phyloP scores from a whole-genome alignment of 1,140 invertebrate genomes.

The Drosophila busckii region DNA sequence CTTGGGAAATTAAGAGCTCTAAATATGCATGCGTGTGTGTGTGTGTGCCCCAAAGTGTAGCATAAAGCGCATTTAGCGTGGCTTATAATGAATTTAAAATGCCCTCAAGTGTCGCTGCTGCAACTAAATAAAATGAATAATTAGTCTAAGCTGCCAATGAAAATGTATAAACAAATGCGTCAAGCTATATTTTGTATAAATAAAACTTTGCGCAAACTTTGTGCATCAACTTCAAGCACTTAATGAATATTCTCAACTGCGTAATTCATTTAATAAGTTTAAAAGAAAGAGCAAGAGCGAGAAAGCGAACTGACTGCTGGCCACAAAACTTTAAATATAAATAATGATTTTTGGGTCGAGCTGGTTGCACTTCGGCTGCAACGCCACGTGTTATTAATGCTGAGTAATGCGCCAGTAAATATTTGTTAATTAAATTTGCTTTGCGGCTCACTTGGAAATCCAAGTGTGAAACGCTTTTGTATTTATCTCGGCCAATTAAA shows the following conservation, averaged over 20 bases:
- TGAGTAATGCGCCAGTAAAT: constrained; percentile 61
- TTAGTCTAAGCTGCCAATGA: background rate
- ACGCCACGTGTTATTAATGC: constrained; percentile 39
- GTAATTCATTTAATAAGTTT: constrained; percentile 46
- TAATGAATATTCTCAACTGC: constrained; percentile 15
- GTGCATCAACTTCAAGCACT: background rate
- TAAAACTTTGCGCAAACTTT: too few species aligned
- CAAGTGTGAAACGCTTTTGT: constrained; percentile 36
- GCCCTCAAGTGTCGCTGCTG: constrained; percentile 14
- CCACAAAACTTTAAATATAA: constrained; percentile 48
- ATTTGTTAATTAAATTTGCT: constrained; percentile 61
- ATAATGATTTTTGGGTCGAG: constrained; percentile 40
- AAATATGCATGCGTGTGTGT: constrained; percentile 5
- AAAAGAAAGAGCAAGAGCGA: background rate
- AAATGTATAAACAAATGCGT: too few species aligned
- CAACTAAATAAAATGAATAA: constrained; percentile 4
- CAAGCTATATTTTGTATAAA: too few species aligned
- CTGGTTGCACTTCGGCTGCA: constrained; percentile 4
- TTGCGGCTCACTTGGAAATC: constrained; percentile 12
- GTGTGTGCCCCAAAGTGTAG: background rate
- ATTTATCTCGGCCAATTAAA: constrained; percentile 1
- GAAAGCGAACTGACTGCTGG: background rate
- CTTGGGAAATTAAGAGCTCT: constrained; percentile 54
- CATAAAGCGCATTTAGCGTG: constrained; percentile 21
- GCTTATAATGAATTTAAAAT: constrained; percentile 30